These are phyloP conservation scores for Nephrotoma appendiculata DNA, from an alignment of 2,888 invertebrate genomes.

Conservation along the genomic window DNA sequence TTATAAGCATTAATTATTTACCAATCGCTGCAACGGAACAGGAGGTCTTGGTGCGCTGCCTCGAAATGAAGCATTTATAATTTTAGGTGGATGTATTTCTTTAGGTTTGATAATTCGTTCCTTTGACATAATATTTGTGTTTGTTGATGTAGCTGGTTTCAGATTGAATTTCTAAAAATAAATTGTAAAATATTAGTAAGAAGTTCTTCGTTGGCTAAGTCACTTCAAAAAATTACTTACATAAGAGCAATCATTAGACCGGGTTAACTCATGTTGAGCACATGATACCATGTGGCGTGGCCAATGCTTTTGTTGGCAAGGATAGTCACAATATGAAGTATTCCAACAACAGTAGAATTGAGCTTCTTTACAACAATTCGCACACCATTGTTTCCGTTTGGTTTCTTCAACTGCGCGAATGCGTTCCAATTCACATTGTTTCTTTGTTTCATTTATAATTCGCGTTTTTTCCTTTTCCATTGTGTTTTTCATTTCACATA, in stretches of 20 bases:
- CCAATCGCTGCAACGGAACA: conserved; percentile 21
- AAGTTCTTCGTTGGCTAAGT: neutral
- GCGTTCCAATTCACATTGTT: conserved; percentile 52
- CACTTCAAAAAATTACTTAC: neutral
- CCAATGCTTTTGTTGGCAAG: conserved; percentile 83
- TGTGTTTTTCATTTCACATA: conserved; percentile 53
- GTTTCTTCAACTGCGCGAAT: conserved; percentile 53
- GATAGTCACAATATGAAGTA: conserved; percentile 82
- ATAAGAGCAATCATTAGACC: neutral
- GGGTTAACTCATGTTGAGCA: conserved; percentile 17
- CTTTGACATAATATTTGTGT: neutral
- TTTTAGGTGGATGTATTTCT: neutral
- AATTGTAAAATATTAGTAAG: neutral
- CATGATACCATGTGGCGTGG: conserved; percentile 42
- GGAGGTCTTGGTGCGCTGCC: conserved; percentile 1
- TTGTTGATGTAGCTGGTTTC: neutral
- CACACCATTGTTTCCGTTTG: conserved; percentile 88
- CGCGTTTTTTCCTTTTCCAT: conserved; percentile 56
- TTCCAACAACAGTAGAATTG: conserved; percentile 95
- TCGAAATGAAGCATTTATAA: neutral
- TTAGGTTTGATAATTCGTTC: neutral
- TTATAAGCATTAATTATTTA: conserved; percentile 14
- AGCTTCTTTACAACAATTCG: conserved; percentile 74
- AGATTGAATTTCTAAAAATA: neutral
- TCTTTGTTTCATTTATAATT: conserved; percentile 46